Base-by-base conservation (phyloP, 2,888 invertebrate genomes). In the Anodontia alba region DNA sequence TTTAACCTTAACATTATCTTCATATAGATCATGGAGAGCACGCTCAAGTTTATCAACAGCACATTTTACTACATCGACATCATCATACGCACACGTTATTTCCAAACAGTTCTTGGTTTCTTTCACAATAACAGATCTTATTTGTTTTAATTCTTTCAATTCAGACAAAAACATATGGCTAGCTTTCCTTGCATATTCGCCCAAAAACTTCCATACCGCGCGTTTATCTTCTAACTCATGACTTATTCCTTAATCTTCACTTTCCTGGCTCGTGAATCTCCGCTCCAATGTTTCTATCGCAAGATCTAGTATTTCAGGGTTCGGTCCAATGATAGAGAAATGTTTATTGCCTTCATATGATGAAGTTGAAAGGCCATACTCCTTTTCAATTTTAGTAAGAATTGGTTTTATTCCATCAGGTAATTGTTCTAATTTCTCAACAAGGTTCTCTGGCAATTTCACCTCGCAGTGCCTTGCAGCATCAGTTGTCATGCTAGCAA, bases 151-250 rank as follows among this genome's bases (percentile, higher is more conserved):
- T 23, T 67, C 62, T 33, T 80, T 78, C 0, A 85, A 46, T 29
- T 85, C 85, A 2, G 76, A 17, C 29, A 38, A 36, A 69, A 82
- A 85, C 26, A 85, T 36, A 29, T 85, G 85, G 31, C 78, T 66
- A 0, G 75, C 73, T 49, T 85, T 85, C 33, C 72, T 68, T 3
- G 82, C 82, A 70, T 85, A 85, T 43, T 85, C 85, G 5, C 85
- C 85, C 15, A 81, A 80, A 42, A 85, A 78, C 46, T 74, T 73
- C 85, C 85, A 85, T 17, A 80, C 67, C 0, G 85, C 80, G 8
- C 77, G 76, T 29, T 73, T 77, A 17, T 68, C 46, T 15, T 78
- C 82, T 33, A 85, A 62, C 71, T 80, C 74, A 31, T 80, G 78
- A 5, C 62, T 70, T 2, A 78, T 51, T 8, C 72, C 81, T 20